Base-by-base conservation (phyloP, 2,888 invertebrate species). In the Pyrochroa serraticornis region DNA sequence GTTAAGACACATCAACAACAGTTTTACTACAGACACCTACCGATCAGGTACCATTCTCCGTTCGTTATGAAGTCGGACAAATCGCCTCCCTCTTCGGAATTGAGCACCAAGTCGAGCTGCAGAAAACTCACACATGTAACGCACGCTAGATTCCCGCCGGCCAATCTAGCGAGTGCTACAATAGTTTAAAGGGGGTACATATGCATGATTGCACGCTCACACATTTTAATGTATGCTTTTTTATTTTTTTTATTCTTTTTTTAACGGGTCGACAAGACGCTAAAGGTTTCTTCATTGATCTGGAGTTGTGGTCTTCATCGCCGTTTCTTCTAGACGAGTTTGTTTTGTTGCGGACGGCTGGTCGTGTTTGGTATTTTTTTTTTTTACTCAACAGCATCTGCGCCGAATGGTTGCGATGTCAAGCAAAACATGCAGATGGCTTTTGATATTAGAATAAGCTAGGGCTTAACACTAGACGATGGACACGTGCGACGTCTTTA, bases 31-130 rank as follows among this genome's bases (percentile, higher is more conserved):
- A 22, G 14, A 46, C 41, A 81, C 90, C 89, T 83, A 96, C 97
- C 97, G 84, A 98, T 90, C 77, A 99, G 87, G 83, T 97, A 95
- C 97, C 98, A 99, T 84, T 99, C 99, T 75, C 98, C 99, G 80
- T 98, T 99, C 74, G 93, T 92, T 80, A 98, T 97, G 87, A 97
- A 99, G 84, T 93, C 95, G 73, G 94, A 91, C 74, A 94, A 87
- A 83, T 98, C 98, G 69, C 97, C 97, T 70, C 95, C 95, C 72
- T 88, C 88, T 78, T 93, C 91, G 76, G 93, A 93, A 82, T 97
- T 94, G 80, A 97, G 90, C 82, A 92, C 88, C 83, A 99, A 90
- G 86, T 98, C 95, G 84, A 99, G 87, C 91, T 95, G 87, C 81
- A 77, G 75, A 75, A 74, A 77, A 76, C 72, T 74, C 63, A 62